Percentiles rank a stretch among this genome's conserved stretches.
These are phyloP conservation scores for Agonopterix subpropinquella DNA, from an alignment of 2,888 invertebrate species.

Conservation along the genomic window DNA sequence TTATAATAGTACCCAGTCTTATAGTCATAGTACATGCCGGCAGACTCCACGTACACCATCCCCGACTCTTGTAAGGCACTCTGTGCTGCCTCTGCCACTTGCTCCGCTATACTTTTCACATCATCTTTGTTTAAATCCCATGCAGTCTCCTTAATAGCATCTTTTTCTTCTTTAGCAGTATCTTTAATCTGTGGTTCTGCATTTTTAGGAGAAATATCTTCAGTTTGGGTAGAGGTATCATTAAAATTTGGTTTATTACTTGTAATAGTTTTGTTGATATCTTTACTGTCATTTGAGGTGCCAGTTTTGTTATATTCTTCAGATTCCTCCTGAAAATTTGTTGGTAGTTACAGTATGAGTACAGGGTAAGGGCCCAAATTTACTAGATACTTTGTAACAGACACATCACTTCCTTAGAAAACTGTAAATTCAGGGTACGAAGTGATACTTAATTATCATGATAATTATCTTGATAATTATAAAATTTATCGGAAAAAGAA, in stretches of 20 bases:
- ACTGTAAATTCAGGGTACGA: too few species aligned
- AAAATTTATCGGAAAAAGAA: too few species aligned
- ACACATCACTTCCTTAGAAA: too few species aligned
- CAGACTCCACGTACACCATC: constrained; percentile 90
- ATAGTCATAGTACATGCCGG: constrained; percentile 92
- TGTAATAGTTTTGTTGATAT: too few species aligned
- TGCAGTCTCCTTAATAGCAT: constrained; percentile 5
- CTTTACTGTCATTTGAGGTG: too few species aligned
- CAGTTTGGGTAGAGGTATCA: constrained; percentile 31
- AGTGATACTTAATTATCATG: too few species aligned
- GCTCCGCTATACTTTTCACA: constrained; percentile 79
- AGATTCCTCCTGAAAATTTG: too few species aligned
- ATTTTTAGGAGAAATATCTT: constrained; percentile 3
- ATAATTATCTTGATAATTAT: too few species aligned
- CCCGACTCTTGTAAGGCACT: constrained; percentile 83
- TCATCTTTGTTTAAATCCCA: constrained; percentile 36
- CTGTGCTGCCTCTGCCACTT: constrained; percentile 86
- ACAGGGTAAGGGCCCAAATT: too few species aligned
- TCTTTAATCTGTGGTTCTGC: not conserved
- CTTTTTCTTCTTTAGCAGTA: constrained; percentile 5
- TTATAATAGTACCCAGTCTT: constrained; percentile 94
- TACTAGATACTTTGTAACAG: too few species aligned
- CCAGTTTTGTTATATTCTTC: too few species aligned
- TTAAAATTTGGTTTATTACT: constrained; percentile 2
- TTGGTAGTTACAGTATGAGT: too few species aligned